Conservation (phyloP, 92 coral and sea anemone genomes). For the Phymanthus crucifer region DNA sequence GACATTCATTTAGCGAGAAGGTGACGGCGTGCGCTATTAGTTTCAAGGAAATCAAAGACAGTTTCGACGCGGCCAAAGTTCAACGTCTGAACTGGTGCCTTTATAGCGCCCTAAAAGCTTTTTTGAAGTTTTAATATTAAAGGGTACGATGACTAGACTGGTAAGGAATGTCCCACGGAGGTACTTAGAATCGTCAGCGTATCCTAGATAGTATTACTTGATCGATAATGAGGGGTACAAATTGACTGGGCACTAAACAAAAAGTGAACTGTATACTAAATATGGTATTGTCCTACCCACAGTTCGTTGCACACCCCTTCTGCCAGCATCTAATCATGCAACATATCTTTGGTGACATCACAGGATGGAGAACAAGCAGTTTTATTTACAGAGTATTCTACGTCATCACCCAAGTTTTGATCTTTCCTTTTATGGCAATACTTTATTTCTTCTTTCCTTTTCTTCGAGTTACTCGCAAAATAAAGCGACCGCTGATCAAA, state of each 20-base stretch:
- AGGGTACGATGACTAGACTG: too few relatives aligned
- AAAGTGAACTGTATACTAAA: not conserved
- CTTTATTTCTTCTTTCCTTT: slow-evolving; percentile 86
- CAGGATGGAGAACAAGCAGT: slow-evolving; percentile 83
- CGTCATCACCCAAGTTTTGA: slow-evolving; percentile 80
- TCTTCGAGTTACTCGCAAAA: slow-evolving; percentile 66
- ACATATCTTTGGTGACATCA: slow-evolving; percentile 81
- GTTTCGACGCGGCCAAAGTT: too few relatives aligned
- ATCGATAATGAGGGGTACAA: not conserved
- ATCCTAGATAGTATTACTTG: too few relatives aligned
- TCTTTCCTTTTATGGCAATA: slow-evolving; percentile 83
- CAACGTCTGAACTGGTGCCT: too few relatives aligned
- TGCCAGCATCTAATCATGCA: slow-evolving; percentile 92
- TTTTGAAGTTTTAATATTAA: too few relatives aligned
- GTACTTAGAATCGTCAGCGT: too few relatives aligned
- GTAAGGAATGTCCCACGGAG: too few relatives aligned
- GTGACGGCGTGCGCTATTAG: too few relatives aligned
- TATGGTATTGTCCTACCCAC: slow-evolving; percentile 4
- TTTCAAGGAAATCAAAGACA: too few relatives aligned
- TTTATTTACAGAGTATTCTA: slow-evolving; percentile 71
- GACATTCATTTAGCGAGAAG: too few relatives aligned
- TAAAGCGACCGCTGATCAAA: slow-evolving; percentile 89
- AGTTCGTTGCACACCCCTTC: slow-evolving; percentile 98
- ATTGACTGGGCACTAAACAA: not conserved
- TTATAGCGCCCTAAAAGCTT: too few relatives aligned